A percentile compares a stretch with the other conserved stretches of the same genome.
phyloP scores from a whole-genome alignment of 2,797 vertebrate genomes.

The Gymnothorax reevesii region DNA sequence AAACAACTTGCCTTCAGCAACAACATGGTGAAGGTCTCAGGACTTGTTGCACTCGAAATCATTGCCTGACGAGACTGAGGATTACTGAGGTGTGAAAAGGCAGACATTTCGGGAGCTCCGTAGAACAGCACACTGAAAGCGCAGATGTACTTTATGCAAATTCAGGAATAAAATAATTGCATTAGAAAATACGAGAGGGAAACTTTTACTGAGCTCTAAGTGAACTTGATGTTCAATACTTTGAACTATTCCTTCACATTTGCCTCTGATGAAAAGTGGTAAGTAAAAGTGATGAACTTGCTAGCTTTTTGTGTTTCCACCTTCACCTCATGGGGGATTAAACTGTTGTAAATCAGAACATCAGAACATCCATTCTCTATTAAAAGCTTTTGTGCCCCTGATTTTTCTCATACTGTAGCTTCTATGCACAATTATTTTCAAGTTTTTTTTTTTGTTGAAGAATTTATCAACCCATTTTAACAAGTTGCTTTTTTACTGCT shows the following conservation, averaged over 20 bases:
- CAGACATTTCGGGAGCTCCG: neutral
- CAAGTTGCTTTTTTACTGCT: neutral
- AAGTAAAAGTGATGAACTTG: neutral
- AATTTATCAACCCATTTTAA: neutral
- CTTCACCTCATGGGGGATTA: neutral
- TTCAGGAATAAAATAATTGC: neutral
- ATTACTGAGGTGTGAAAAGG: neutral
- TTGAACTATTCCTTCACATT: neutral
- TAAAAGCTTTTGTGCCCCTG: neutral
- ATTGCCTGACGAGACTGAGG: neutral
- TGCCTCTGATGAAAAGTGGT: neutral
- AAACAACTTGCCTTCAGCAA: slow-evolving; percentile 3
- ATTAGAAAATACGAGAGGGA: neutral
- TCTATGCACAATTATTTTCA: too few species aligned
- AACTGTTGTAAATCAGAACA: neutral
- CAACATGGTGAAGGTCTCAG: neutral
- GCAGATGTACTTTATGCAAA: slow-evolving; percentile 5
- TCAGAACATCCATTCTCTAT: neutral
- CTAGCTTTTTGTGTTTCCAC: neutral
- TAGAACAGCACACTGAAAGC: too few species aligned
- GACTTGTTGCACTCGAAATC: neutral
- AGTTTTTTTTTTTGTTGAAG: neutral
- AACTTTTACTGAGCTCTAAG: neutral
- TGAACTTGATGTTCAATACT: neutral
- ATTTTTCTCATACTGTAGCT: neutral